phyloP scores from a whole-genome alignment of 2,888 invertebrate species.

The Capitulum mitella region DNA sequence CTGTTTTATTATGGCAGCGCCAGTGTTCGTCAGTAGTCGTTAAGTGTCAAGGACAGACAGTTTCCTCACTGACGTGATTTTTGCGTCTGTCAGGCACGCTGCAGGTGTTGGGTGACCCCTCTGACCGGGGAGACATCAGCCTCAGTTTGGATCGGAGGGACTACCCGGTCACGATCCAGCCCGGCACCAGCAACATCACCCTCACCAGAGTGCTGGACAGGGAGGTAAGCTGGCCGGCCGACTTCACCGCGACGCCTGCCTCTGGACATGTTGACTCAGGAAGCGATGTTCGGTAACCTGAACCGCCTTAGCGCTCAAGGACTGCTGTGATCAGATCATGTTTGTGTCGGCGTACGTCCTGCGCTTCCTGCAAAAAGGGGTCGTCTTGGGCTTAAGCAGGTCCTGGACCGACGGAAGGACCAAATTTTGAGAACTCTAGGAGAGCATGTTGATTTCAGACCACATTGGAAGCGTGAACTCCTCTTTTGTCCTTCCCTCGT shows the following conservation, averaged over 20 bases:
- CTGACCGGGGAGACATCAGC: conserved; percentile 61
- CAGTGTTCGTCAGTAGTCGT: background rate
- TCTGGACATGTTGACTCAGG: conserved; percentile 21
- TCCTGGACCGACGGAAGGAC: too few relatives aligned
- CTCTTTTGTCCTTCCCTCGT: too few relatives aligned
- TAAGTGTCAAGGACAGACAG: background rate
- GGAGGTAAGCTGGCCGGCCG: conserved; percentile 37
- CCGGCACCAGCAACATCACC: conserved; percentile 71
- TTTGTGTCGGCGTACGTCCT: background rate
- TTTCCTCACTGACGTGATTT: too few relatives aligned
- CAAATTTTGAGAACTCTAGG: too few relatives aligned
- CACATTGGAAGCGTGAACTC: too few relatives aligned
- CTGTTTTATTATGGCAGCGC: too few relatives aligned
- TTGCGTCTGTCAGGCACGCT: too few relatives aligned
- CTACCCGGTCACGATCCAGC: conserved; percentile 67
- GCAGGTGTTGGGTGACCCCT: too few relatives aligned
- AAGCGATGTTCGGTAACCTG: background rate
- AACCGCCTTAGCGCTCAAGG: background rate
- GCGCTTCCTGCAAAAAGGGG: too few relatives aligned
- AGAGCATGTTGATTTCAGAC: too few relatives aligned
- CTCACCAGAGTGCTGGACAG: conserved; percentile 71
- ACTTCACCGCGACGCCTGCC: background rate
- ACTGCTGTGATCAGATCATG: background rate
- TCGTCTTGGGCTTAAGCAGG: too few relatives aligned
- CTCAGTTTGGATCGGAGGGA: conserved; percentile 69